Conservation (phyloP, 2,888 invertebrate genomes). For the Eurytoma adleriae region DNA sequence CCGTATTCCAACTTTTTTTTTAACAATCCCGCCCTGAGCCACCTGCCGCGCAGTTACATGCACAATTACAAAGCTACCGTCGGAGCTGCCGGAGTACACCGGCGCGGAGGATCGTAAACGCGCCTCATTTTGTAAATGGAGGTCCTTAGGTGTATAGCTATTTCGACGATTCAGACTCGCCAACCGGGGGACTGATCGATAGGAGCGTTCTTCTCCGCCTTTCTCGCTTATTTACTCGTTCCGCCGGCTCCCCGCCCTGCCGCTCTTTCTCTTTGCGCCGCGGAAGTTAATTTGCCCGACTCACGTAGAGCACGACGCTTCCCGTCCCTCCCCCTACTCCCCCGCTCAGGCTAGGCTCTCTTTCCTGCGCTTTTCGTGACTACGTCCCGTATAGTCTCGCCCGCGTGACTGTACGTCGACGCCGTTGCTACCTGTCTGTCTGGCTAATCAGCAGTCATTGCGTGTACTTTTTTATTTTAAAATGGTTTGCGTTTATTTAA, state of each 20-base stretch:
- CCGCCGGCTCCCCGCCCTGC: background rate
- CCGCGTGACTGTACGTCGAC: background rate
- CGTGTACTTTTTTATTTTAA: too few species aligned
- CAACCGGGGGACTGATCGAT: conserved; percentile 1
- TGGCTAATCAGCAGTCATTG: too few species aligned
- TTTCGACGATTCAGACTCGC: background rate
- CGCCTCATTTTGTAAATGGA: conserved; percentile 15
- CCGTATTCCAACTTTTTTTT: too few species aligned
- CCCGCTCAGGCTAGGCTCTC: background rate
- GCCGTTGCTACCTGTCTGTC: background rate
- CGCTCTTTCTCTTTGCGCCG: background rate
- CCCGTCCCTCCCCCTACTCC: background rate
- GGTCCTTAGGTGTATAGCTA: background rate
- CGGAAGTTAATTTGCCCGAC: conserved; percentile 22
- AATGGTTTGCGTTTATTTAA: too few species aligned
- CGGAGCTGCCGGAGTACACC: too few species aligned
- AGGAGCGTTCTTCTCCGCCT: background rate
- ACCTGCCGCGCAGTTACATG: too few species aligned
- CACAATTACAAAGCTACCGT: too few species aligned
- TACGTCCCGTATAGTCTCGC: background rate
- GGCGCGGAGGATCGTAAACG: background rate
- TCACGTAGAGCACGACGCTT: conserved; percentile 1
- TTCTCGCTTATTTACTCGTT: background rate
- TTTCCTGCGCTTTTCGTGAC: background rate
- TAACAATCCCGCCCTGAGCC: too few species aligned